phyloP scores from a whole-genome alignment of 1,140 invertebrate genomes.

The Aphis gossypii region DNA sequence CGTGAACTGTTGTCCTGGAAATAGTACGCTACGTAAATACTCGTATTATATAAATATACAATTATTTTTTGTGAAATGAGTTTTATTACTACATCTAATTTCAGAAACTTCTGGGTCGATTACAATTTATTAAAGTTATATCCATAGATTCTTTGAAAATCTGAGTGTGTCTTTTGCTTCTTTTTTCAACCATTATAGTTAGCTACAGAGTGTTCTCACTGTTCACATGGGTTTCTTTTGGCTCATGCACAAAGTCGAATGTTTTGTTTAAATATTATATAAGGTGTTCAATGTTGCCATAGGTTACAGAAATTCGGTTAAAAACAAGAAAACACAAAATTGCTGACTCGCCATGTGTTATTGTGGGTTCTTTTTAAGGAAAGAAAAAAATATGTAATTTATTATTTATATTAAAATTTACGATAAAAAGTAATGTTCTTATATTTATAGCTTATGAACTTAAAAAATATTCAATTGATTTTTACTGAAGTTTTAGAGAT shows the following conservation, averaged over 20 bases:
- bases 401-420: too few species aligned
- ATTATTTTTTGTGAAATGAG: neutral
- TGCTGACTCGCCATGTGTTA: too few species aligned
- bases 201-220: neutral
- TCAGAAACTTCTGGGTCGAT: neutral
- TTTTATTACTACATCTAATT: neutral
- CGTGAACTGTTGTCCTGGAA: conserved; percentile 24
- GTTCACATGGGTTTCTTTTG: neutral
- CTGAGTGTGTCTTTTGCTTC: neutral
- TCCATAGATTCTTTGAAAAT: neutral
- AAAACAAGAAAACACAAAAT: too few species aligned
- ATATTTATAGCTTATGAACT: too few species aligned
- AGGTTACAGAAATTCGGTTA: too few species aligned
- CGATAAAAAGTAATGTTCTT: too few species aligned
- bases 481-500: too few species aligned
- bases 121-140: neutral
- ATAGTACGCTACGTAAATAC: neutral
- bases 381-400: too few species aligned
- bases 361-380: too few species aligned
- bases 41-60: neutral
- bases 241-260: neutral
- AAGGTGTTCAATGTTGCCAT: neutral
- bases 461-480: too few species aligned
- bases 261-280: neutral
- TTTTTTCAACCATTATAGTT: neutral